Evolutionary conservation across 2,113 vertebrate species (phyloP), one percentile per base, ranked within the genome.

Genomic region (Brevimyrus niger): DNA sequence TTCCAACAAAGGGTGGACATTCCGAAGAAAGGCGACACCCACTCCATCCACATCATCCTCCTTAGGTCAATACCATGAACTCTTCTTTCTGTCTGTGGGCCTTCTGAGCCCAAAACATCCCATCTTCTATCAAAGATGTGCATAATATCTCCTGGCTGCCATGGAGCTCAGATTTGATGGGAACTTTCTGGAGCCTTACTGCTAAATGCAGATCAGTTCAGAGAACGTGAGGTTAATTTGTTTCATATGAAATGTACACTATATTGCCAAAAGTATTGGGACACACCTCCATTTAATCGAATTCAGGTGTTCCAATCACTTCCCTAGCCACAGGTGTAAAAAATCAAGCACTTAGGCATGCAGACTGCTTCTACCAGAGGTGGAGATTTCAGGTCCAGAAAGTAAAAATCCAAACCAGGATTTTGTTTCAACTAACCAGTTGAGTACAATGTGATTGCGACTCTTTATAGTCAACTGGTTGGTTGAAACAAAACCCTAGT

Each of bases 51-150:
- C 46, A 10, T 27, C 58, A 90, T 94, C 91, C 91, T 90, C 90
- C 94, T 91, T 90, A 91, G 92, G 93, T 92, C 94, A 93, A 94
- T 93, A 94, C 93, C 92, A 89, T 82, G 80, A 93, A 94, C 89
- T 94, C 94, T 91, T 91, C 94, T 92, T 92, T 93, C 93, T 94
- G 92, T 89, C 94, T 91, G 90, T 90, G 91, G 85, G 90, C 89
- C 90, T 92, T 94, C 46, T 90, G 42, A 11, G 42, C 42, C 38
- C n/a, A 84, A 84, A 84, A n/a, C 82, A 84, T 47, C 3, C 44
- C 38, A 19, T 47, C 17, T 46, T 46, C 44, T 46, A 46, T 23
- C 3, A 47, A 84, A 84, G 23, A 2, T 21, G 3, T 19, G 35
- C 35, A 17, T 17, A 76, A 76, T 76, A 2, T 42, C 35, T 38